Conservation (phyloP, 1,140 invertebrate genomes). For the Drosophila malerkotliana region DNA sequence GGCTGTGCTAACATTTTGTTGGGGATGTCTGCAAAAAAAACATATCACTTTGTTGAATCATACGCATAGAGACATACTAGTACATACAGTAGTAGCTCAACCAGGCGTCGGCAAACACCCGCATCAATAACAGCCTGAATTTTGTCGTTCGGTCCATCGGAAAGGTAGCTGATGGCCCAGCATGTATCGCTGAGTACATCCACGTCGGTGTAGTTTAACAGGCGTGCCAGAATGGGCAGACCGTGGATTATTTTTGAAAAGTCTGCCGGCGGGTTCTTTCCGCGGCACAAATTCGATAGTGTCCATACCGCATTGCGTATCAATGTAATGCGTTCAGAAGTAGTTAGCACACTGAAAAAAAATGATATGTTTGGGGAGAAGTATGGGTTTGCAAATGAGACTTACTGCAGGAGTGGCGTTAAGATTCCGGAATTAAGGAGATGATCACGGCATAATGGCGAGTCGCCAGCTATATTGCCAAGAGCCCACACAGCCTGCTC, state of each 20-base stretch:
- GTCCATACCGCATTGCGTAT: conserved; percentile 99
- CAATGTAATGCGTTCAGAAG: conserved; percentile 94
- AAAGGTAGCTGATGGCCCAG: conserved; percentile 97
- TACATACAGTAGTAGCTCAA: conserved; percentile 95
- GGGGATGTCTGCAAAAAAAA: conserved; percentile 88
- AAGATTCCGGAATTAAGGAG: conserved; percentile 94
- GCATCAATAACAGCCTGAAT: conserved; percentile 99
- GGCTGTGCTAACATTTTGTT: conserved; percentile 96
- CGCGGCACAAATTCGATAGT: conserved; percentile 97
- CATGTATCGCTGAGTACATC: conserved; percentile 98
- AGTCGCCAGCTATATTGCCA: conserved; percentile 97
- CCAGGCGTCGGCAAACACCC: conserved; percentile 96
- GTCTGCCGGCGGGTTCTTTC: conserved; percentile 98
- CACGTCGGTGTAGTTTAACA: conserved; percentile 94
- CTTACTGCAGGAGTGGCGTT: conserved; percentile 94
- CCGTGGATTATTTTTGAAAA: conserved; percentile 94
- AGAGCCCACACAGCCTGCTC: conserved; percentile 98
- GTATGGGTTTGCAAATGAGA: conserved; percentile 41
- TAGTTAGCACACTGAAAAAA: conserved; percentile 90
- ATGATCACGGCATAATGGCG: conserved; percentile 95
- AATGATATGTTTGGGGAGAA: conserved; percentile 17
- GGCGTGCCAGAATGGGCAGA: conserved; percentile 93
- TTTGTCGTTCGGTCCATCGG: conserved; percentile 98
- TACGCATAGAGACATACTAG: not conserved
- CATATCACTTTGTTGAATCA: not conserved